Base-by-base conservation (phyloP, 2,113 vertebrate species). In the Sula dactylatra region DNA sequence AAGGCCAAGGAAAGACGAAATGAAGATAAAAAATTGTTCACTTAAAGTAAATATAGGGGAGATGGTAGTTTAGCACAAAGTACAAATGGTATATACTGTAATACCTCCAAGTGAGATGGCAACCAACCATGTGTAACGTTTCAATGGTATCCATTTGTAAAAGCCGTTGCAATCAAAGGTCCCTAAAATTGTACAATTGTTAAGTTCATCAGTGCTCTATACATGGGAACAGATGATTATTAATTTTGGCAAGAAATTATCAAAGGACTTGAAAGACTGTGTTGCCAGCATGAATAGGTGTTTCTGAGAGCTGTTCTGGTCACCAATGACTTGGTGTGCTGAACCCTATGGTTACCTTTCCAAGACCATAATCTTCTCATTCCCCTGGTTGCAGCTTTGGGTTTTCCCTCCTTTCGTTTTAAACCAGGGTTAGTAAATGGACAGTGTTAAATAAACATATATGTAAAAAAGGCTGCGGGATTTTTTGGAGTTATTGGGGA, bases 91-190 rank as follows among this genome's bases (percentile, higher is more conserved):
- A 98, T 98, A 98, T 97, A 98, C 96, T 97, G 97, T 97, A 99
- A 99, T 99, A 99, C 99, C 99, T 99, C 99, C 98, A 98, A 98
- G 98, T 98, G 99, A 99, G 99, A 99, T 99, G 99, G 99, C 98
- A 99, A 99, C 98, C 98, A 98, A 99, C 98, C 99, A 98, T 98
- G 99, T 98, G 99, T 98, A 98, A 98, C 98, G 98, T 98, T 99
- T 99, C 99, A 99, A 99, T 99, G 99, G 99, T 99, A 99, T 99
- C 99, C 99, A 98, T 99, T 99, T 99, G 99, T 99, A 99, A 99
- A 99, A 99, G 99, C 99, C 99, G 99, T 99, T 98, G 99, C 99
- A 99, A 99, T 99, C 99, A 99, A 99, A 98, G 99, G 99, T 97
- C 99, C 99, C 99, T 99, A 99, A 99, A 99, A 99, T 99, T 98